A percentile compares a stretch with the other conserved stretches of the same genome.
phyloP scores from a whole-genome alignment of 1,140 invertebrate genomes.

The Drosophila auraria region DNA sequence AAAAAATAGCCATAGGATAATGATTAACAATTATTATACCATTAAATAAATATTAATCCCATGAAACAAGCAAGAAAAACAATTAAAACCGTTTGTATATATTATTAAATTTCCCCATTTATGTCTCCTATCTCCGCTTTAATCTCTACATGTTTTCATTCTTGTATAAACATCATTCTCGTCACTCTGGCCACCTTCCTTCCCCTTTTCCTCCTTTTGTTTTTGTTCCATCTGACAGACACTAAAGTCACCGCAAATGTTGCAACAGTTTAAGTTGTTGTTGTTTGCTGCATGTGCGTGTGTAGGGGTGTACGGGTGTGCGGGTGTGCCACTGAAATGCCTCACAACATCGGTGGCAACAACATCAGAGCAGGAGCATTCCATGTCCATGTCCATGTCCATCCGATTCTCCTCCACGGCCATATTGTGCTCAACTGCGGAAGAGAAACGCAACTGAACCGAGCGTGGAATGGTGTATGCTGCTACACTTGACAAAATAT shows the following conservation, averaged over 20 bases:
- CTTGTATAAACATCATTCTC: conserved; percentile 8
- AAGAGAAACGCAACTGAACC: conserved; percentile 13
- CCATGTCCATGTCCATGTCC: conserved; percentile 53
- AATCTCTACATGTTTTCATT: conserved; percentile 15
- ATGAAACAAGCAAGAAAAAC: background rate
- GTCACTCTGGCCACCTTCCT: background rate
- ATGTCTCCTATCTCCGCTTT: background rate
- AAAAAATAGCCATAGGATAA: too few species aligned
- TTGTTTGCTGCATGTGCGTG: conserved; percentile 1
- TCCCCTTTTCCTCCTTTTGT: background rate
- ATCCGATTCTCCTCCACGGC: conserved; percentile 40
- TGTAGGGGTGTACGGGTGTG: conserved; percentile 5
- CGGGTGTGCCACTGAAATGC: conserved; percentile 49
- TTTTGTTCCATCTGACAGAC: conserved; percentile 4
- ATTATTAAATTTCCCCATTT: background rate
- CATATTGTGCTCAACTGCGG: conserved; percentile 40
- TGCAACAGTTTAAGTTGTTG: conserved; percentile 50
- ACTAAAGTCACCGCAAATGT: conserved; percentile 56
- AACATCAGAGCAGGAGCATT: conserved; percentile 11
- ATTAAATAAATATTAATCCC: background rate
- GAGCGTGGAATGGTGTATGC: conserved; percentile 2
- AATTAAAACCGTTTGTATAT: background rate
- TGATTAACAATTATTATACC: too few species aligned
- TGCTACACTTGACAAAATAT: background rate
- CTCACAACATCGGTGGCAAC: conserved; percentile 45